phyloP scores from a whole-genome alignment of 2,797 vertebrate genomes.

The Myotis pilosus region DNA sequence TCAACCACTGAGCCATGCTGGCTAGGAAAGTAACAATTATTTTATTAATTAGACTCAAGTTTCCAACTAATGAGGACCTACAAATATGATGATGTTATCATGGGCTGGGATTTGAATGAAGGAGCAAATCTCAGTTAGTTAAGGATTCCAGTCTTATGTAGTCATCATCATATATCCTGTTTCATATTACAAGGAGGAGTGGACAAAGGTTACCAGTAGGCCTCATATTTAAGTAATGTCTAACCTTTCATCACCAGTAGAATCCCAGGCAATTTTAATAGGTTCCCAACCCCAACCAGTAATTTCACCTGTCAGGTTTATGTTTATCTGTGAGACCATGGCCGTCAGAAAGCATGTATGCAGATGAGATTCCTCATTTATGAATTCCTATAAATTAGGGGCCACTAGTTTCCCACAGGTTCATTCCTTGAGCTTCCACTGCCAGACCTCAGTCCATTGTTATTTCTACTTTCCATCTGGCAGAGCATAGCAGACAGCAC shows the following conservation, averaged over 20 bases:
- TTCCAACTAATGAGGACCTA: neutral
- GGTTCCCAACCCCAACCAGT: neutral
- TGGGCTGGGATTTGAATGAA: neutral
- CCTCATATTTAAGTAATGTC: neutral
- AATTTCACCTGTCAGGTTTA: neutral
- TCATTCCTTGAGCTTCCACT: neutral
- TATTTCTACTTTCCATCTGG: neutral
- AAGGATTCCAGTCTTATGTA: neutral
- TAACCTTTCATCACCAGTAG: neutral
- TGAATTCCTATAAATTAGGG: neutral
- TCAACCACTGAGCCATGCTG: too few species aligned
- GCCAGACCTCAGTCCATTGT: neutral
- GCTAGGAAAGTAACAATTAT: neutral
- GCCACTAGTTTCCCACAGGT: neutral
- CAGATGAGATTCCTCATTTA: neutral
- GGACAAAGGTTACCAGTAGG: neutral
- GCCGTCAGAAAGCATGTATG: neutral
- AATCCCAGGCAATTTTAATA: neutral
- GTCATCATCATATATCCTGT: neutral
- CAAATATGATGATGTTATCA: neutral
- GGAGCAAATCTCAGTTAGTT: neutral
- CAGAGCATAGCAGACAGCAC: neutral
- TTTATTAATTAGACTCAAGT: neutral
- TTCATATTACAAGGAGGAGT: neutral
- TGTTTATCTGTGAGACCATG: neutral